Evolutionary conservation across 2,113 vertebrate genomes (phyloP).

Genomic region (Dromiciops gliroides): DNA sequence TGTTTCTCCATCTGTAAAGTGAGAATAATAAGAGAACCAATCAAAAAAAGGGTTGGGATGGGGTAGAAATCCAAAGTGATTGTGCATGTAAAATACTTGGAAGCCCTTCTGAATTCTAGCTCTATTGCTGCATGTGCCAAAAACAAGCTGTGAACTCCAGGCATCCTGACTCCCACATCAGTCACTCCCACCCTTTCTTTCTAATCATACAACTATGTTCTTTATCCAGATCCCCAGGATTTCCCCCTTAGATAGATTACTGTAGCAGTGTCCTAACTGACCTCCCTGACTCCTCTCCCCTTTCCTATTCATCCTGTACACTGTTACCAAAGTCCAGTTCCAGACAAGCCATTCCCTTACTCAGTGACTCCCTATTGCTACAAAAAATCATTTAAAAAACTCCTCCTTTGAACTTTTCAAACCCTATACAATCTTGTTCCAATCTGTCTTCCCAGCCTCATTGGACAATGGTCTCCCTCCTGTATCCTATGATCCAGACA

Average conservation of each 20-base stretch:
- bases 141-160: too few species aligned
- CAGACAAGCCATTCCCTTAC: not conserved
- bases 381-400: not conserved
- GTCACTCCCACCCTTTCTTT: not conserved
- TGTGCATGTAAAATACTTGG: not conserved
- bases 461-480: too few species aligned
- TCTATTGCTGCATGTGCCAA: too few species aligned
- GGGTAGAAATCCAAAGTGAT: not conserved
- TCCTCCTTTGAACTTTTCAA: not conserved
- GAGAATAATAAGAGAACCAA: not conserved
- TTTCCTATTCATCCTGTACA: not conserved
- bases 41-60: not conserved
- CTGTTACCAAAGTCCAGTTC: not conserved
- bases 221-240: not conserved
- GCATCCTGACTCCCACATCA: too few species aligned
- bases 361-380: not conserved
- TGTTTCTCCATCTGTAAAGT: not conserved
- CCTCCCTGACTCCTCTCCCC: too few species aligned
- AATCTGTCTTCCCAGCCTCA: too few species aligned
- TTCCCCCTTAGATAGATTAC: not conserved
- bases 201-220: not conserved
- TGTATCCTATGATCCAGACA: not conserved
- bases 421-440: not conserved
- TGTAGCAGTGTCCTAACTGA: too few species aligned
- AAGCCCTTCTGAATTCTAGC: not conserved